Evolutionary conservation across 35 echinoderm and acorn worm genomes (phyloP), one percentile per base, ranked within the genome.

Genomic region (Eucidaris tribuloides): DNA sequence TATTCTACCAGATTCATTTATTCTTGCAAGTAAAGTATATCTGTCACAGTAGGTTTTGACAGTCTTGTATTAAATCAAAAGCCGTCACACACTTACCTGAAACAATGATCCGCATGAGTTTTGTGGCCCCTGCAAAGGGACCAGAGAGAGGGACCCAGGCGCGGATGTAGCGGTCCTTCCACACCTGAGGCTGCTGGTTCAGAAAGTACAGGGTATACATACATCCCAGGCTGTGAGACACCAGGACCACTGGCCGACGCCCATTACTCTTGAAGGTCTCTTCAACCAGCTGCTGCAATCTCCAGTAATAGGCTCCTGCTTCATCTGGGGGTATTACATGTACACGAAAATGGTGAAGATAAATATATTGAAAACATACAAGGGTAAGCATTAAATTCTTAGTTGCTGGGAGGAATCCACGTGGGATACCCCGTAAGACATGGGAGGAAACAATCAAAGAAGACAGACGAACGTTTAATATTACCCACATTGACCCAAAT

Each of bases 191-290:
- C 57, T 88, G 66, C 5, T 89, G 76, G 25, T 97, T 97, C 5
- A 97, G 79, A 57, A 92, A 92, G 68, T 92, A 97, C 30, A 97
- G 64, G 4, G 70, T 29, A 31, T 77, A 97, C 20, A 88, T 22
- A 27, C 94, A 62, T 4, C 94, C 94, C 48, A 97, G 42, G 29
- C 94, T 97, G 82, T 97, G 94, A 5, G 89, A 89, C 31, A 97
- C 37, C 7, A 97, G 52, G 14, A 97, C 94, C 13, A 97, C 85
- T 46, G 84, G 92, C 18, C 80, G 45, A 9, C 89, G 71, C 23
- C 81, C 81, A 43, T 97, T 97, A 11, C 72, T 42, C 1, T 78
- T 41, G 44, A 82, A 97, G 1, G 94, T 97, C 30, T 97, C 89
- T 89, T 97, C 94, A 9, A 97, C 72, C 22, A 97, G 62, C 7